Evolutionary conservation across 1,140 invertebrate species (phyloP).

Genomic region (Papilio dardanus): DNA sequence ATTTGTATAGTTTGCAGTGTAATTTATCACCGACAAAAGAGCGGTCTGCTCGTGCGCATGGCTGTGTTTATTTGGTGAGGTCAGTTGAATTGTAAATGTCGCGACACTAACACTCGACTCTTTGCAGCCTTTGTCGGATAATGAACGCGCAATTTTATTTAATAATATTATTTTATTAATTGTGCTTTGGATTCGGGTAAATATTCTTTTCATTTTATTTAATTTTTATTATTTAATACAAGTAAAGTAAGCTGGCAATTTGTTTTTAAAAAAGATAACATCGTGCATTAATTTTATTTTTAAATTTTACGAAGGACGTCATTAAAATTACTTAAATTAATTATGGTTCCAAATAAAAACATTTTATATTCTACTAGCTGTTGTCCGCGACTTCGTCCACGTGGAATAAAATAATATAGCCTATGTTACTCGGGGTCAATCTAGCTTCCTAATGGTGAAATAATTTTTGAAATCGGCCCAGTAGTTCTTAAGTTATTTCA

Average conservation of each 20-base stretch:
- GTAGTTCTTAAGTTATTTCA: no score
- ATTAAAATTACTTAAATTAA: not conserved
- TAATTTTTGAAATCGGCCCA: no score
- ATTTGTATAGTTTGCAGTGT: not conserved
- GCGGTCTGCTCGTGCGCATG: conserved; percentile 24
- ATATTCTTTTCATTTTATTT: conserved; percentile 3
- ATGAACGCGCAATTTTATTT: conserved; percentile 13
- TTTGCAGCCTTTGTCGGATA: conserved; percentile 6
- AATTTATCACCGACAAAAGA: conserved; percentile 25
- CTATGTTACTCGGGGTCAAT: no score
- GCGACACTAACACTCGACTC: not conserved
- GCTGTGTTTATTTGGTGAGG: conserved; percentile 31
- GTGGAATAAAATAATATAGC: no score
- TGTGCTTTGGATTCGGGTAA: conserved; percentile 5
- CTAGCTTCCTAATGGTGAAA: no score
- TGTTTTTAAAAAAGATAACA: not conserved
- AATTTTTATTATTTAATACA: not conserved
- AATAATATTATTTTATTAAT: conserved; percentile 2
- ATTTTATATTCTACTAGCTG: no score
- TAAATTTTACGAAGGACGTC: not conserved
- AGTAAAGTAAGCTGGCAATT: no score
- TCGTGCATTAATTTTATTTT: not conserved
- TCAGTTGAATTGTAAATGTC: conserved; percentile 27
- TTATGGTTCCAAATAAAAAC: not conserved
- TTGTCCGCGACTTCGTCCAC: no score